A percentile compares a stretch with the other conserved stretches of the same genome.
These are phyloP conservation scores for Stomatorhinus ivindoensis DNA, from an alignment of 2,113 vertebrate genomes.

Conservation along the genomic window DNA sequence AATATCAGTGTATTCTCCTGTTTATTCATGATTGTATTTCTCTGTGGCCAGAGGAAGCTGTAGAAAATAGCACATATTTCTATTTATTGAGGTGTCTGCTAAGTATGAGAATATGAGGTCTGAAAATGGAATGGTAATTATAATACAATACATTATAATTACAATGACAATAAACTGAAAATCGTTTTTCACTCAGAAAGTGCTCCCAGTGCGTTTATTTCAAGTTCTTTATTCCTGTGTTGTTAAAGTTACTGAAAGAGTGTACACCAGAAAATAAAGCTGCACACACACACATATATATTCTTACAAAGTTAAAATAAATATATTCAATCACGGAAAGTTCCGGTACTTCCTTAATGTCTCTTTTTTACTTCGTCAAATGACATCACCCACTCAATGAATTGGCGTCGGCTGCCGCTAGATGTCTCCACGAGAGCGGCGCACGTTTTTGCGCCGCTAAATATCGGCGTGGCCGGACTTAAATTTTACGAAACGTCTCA, in stretches of 20 bases:
- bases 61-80: slow-evolving; percentile 13
- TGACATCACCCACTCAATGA: background rate
- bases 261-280: background rate
- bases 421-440: background rate
- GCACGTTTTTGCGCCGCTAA: background rate
- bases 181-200: slow-evolving; percentile 16
- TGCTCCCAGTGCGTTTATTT: background rate
- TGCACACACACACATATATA: background rate
- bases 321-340: background rate
- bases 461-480: background rate
- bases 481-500: background rate
- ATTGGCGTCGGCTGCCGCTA: background rate
- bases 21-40: slow-evolving; percentile 14
- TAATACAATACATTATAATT: slow-evolving; percentile 7
- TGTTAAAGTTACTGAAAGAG: background rate
- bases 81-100: slow-evolving; percentile 14
- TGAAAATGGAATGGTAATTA: slow-evolving; percentile 10
- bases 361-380: background rate
- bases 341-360: background rate
- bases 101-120: slow-evolving; percentile 15
- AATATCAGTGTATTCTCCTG: slow-evolving; percentile 12
- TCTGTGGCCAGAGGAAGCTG: slow-evolving; percentile 1
- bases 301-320: background rate
- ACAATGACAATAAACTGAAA: slow-evolving; percentile 15
- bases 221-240: background rate